Conservation (phyloP, 2,888 invertebrate genomes). For the Charanyca ferruginea region DNA sequence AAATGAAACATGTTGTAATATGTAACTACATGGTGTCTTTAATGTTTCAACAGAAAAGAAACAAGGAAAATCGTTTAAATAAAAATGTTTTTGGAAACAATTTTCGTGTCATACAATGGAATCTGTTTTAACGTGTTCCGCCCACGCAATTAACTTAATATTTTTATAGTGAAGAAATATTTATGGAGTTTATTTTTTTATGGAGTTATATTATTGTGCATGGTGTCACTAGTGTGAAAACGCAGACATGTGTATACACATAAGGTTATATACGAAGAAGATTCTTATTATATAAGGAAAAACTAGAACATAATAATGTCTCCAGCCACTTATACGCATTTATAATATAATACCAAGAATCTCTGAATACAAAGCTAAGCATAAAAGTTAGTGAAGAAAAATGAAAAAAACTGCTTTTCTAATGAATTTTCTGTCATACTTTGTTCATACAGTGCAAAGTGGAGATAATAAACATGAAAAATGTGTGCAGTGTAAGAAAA, state of each 20-base stretch:
- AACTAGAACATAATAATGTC: conserved; percentile 6
- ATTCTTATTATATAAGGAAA: not conserved
- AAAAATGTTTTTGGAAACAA: conserved; percentile 28
- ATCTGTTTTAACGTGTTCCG: conserved; percentile 31
- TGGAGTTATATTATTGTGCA: conserved; percentile 2
- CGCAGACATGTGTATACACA: not conserved
- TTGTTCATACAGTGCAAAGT: conserved; percentile 47
- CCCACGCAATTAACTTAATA: conserved; percentile 21
- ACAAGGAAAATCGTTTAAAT: conserved; percentile 23
- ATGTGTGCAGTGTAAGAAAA: conserved; percentile 36
- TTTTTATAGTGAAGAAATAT: conserved; percentile 28
- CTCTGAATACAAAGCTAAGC: conserved; percentile 17
- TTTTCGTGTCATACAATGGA: conserved; percentile 29
- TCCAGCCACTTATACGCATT: conserved; percentile 1
- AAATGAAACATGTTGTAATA: conserved; percentile 33
- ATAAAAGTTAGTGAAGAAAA: conserved; percentile 19
- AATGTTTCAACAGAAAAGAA: conserved; percentile 20
- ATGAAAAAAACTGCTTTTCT: conserved; percentile 34
- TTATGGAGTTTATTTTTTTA: conserved; percentile 25
- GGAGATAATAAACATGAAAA: conserved; percentile 56
- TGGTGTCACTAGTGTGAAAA: conserved; percentile 13
- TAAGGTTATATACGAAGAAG: not conserved
- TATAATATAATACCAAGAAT: conserved; percentile 18
- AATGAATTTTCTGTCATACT: conserved; percentile 51
- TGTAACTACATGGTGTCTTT: conserved; percentile 28